Conservation (phyloP, 1,140 invertebrate genomes). For the Drosophila obscura region DNA sequence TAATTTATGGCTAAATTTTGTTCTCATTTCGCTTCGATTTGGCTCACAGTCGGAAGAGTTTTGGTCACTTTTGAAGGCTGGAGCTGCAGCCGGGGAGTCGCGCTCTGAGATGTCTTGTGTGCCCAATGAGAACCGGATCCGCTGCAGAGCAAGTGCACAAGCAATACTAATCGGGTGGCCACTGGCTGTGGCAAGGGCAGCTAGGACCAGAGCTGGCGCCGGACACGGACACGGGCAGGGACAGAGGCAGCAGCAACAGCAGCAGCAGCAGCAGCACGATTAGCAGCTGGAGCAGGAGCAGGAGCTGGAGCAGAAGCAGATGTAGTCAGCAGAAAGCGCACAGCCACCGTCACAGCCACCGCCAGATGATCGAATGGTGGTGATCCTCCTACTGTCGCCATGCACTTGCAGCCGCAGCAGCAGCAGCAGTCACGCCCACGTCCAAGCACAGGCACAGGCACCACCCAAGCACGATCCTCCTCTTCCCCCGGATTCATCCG, state of each 20-base stretch:
- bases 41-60: constrained; percentile 3
- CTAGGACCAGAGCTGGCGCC: background rate
- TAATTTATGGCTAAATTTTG: background rate
- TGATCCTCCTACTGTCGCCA: constrained; percentile 84
- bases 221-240: background rate
- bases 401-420: constrained; percentile 73
- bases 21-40: constrained; percentile 3
- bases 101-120: constrained; percentile 59
- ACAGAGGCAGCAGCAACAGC: constrained; percentile 20
- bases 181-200: background rate
- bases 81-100: constrained; percentile 39
- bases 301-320: constrained; percentile 44
- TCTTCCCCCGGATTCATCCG: constrained; percentile 3
- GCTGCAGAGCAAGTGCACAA: constrained; percentile 55
- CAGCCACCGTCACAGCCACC: constrained; percentile 29
- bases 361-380: constrained; percentile 84
- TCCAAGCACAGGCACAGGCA: constrained; percentile 28
- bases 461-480: constrained; percentile 33
- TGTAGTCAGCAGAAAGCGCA: constrained; percentile 52
- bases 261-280: constrained; percentile 29
- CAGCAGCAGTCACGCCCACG: constrained; percentile 56
- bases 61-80: constrained; percentile 15
- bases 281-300: constrained; percentile 40
- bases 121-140: constrained; percentile 42
- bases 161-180: constrained; percentile 47